These are phyloP conservation scores for Drosophila sturtevanti DNA, from an alignment of 1,140 invertebrate species.

Conservation along the genomic window DNA sequence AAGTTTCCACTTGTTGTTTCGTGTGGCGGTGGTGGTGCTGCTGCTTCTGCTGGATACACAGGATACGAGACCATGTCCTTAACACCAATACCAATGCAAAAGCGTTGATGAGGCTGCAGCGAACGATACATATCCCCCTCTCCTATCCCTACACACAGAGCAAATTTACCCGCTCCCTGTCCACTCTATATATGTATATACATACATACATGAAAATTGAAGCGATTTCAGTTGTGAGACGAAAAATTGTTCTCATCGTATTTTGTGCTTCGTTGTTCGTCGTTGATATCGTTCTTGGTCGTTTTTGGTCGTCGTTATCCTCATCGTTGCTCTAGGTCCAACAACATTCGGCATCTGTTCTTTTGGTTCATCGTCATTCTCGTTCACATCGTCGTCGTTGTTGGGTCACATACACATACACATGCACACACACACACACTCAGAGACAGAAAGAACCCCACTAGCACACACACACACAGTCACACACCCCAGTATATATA, in stretches of 20 bases:
- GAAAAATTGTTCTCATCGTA: background rate
- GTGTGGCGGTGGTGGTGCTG: conserved; percentile 46
- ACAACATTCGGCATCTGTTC: background rate
- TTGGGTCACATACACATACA: conserved; percentile 57
- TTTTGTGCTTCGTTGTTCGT: background rate
- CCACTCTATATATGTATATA: conserved; percentile 13
- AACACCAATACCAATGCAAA: conserved; percentile 55
- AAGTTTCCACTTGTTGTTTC: conserved; percentile 70
- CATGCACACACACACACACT: conserved; percentile 31
- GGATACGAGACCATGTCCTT: conserved; percentile 38
- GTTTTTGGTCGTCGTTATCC: background rate
- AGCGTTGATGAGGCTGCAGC: conserved; percentile 55
- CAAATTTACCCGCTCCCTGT: background rate
- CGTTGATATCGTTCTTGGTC: conserved; percentile 2
- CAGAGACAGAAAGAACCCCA: conserved; percentile 13
- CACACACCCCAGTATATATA: background rate
- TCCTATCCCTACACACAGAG: background rate
- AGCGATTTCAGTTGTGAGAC: conserved; percentile 50
- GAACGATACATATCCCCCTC: background rate
- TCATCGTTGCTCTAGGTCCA: background rate
- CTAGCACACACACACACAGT: conserved; percentile 26
- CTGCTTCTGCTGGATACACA: conserved; percentile 49
- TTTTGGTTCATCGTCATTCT: conserved; percentile 54
- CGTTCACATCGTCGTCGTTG: conserved; percentile 70
- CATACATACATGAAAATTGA: conserved; percentile 43